A percentile compares a stretch with the other conserved stretches of the same genome.
Evolutionary conservation across 2,888 invertebrate genomes (phyloP).

Genomic region (Lasius platythorax): DNA sequence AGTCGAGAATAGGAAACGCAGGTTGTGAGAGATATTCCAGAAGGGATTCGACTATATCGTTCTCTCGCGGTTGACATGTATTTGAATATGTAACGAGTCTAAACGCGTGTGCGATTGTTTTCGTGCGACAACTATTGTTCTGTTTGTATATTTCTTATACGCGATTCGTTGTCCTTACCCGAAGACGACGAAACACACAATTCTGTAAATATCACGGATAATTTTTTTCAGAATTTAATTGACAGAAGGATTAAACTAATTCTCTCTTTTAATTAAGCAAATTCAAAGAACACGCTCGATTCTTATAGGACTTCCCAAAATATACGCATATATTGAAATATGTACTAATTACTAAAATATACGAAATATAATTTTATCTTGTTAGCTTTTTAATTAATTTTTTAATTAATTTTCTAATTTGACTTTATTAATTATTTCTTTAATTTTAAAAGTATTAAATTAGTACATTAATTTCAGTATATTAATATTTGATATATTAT

Average conservation of each 20-base stretch:
- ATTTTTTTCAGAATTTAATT: background rate
- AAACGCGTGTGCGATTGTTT: constrained; percentile 14
- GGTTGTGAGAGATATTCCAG: background rate
- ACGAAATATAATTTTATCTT: no score
- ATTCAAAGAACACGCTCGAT: background rate
- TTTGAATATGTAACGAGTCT: constrained; percentile 59
- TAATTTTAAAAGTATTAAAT: background rate
- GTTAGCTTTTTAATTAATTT: no score
- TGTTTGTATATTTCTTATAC: constrained; percentile 3
- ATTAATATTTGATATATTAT: no score
- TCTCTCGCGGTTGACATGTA: constrained; percentile 10
- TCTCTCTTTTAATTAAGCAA: no score
- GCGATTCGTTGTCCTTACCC: background rate
- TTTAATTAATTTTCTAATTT: no score
- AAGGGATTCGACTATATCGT: constrained; percentile 22
- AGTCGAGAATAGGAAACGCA: background rate
- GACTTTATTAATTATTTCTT: no score
- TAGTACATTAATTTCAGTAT: background rate
- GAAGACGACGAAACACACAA: background rate
- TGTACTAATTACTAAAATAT: no score
- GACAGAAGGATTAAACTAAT: background rate
- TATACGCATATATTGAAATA: background rate
- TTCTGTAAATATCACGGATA: background rate
- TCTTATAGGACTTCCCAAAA: background rate
- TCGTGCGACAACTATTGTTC: background rate